phyloP scores from a whole-genome alignment of 2,113 vertebrate species.

The Marcusenius ussheri region DNA sequence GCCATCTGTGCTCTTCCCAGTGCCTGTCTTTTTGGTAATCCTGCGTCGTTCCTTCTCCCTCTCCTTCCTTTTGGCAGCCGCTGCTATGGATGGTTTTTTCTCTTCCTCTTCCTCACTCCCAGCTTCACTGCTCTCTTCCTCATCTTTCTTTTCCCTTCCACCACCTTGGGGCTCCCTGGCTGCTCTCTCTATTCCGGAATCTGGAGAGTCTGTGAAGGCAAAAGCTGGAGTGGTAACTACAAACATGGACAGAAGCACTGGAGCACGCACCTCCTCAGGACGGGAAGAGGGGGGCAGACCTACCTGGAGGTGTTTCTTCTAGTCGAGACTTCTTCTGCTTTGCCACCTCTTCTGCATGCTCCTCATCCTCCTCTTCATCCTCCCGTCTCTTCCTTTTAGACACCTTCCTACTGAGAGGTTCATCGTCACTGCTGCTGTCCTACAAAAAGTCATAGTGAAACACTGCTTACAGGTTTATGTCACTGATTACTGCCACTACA shows the following conservation, averaged over 20 bases:
- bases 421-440: constrained; percentile 30
- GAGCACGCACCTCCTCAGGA: not conserved
- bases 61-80: constrained; percentile 3
- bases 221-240: not conserved
- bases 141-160: not conserved
- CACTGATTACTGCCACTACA: not conserved
- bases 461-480: not conserved
- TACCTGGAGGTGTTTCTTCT: constrained; percentile 20
- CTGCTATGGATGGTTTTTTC: not conserved
- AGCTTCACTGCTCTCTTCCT: not conserved
- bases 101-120: constrained; percentile 21
- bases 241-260: not conserved
- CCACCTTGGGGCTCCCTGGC: constrained; percentile 19
- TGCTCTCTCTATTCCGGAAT: constrained; percentile 39
- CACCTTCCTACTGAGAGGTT: constrained; percentile 32
- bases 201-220: constrained; percentile 29
- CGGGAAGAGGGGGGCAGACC: not conserved
- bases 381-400: constrained; percentile 54
- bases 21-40: not conserved
- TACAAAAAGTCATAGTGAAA: not conserved
- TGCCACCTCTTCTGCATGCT: not conserved
- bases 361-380: constrained; percentile 24
- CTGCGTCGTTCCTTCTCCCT: not conserved
- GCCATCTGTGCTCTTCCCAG: not conserved
- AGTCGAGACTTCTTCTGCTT: constrained; percentile 29